Base-by-base conservation (phyloP, 1,140 invertebrate species). In the Pachypeltis micranthus region DNA sequence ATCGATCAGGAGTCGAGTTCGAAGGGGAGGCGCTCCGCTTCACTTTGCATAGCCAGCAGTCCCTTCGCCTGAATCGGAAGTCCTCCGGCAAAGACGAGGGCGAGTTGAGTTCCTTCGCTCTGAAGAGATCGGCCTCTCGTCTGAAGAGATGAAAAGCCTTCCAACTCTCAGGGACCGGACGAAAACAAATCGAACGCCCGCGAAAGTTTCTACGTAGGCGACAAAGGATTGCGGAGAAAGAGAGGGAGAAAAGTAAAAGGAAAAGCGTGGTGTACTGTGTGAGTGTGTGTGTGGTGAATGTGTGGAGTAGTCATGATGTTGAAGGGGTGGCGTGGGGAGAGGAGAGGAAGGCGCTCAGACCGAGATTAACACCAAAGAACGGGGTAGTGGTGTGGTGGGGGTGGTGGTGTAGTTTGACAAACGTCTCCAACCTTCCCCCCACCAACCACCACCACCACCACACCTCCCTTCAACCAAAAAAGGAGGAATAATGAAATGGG, bases 401-500 rank as follows among this genome's bases (percentile, higher is more conserved):
- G 47, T 4, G 31, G 31, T 16, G 47, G 47, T 51, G 47, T 51
- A 51, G 47, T 51, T 51, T 51, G 47, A 51, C 47, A 51, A 51
- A 51, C 47, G 47, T 51, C 47, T 21, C 47, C 47, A 51, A 21
- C 47, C 47, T 51, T 51, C n/a, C 34, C 47, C 47, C n/a, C n/a
- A n/a, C n/a, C n/a, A n/a, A n/a, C n/a, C n/a, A n/a, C n/a, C n/a
- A n/a, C n/a, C n/a, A n/a, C n/a, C n/a, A n/a, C n/a, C n/a, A n/a
- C n/a, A n/a, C n/a, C n/a, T n/a, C n/a, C n/a, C n/a, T n/a, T n/a
- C n/a, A n/a, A n/a, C n/a, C n/a, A n/a, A 51, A 51, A 51, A 51
- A 21, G 23, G 21, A 51, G 47, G 47, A 51, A 51, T 51, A 51
- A 51, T 51, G 47, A 51, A 51, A 51, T 51, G 47, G 47, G 47